A percentile compares a stretch with the other conserved stretches of the same genome.
Conservation (phyloP, 2,888 invertebrate species). For the Hyposoter didymator region DNA sequence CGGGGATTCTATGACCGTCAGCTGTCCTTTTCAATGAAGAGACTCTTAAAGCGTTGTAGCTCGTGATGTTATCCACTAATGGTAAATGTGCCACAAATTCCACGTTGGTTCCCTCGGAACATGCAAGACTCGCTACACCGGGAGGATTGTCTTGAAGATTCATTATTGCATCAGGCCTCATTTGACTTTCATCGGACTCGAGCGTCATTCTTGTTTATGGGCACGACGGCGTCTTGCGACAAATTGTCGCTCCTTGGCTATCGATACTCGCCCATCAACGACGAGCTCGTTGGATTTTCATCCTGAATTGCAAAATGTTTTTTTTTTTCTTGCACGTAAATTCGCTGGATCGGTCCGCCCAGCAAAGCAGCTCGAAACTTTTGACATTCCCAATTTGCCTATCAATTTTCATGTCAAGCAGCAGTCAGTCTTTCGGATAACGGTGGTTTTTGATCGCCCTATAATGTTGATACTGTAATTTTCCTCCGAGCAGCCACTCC, state of each 20-base stretch:
- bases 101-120: constrained; percentile 15
- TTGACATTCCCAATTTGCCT: background rate
- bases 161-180: background rate
- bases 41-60: constrained; percentile 35
- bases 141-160: background rate
- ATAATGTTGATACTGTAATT: constrained; percentile 83
- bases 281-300: too few relatives aligned
- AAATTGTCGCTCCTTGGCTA: background rate
- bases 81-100: constrained; percentile 45
- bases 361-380: background rate
- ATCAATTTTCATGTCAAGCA: background rate
- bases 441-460: constrained; percentile 52
- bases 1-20: constrained; percentile 33
- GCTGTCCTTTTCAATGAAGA: constrained; percentile 34
- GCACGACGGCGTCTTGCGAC: background rate
- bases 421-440: background rate
- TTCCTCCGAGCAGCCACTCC: constrained; percentile 72
- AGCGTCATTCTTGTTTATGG: background rate
- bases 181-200: constrained; percentile 2
- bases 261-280: background rate
- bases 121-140: background rate
- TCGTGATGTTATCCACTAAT: constrained; percentile 27
- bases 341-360: too few relatives aligned
- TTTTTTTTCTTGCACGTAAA: too few relatives aligned
- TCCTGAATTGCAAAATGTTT: too few relatives aligned